phyloP scores from a whole-genome alignment of 2,797 vertebrate species.

The Rhinoraja longicauda region DNA sequence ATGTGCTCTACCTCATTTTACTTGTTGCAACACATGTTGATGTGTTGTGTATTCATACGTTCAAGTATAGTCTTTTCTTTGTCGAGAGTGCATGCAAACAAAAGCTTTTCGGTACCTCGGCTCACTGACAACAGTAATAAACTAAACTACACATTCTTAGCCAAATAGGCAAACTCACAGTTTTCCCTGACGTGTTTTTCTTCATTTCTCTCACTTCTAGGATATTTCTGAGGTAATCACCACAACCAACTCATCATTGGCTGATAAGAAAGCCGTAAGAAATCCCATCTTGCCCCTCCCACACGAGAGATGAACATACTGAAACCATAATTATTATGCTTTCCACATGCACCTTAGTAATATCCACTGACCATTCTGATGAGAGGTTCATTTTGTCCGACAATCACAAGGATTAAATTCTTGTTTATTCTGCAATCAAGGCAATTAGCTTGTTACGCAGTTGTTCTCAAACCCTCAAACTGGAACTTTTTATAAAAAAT shows the following conservation, averaged over 20 bases:
- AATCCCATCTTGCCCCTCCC: conserved; percentile 52
- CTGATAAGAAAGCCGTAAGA: conserved; percentile 45
- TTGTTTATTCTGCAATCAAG: conserved; percentile 6
- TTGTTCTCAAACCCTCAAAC: conserved; percentile 5
- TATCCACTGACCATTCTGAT: conserved; percentile 44
- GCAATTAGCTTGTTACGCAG: conserved; percentile 13
- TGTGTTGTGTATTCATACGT: not conserved
- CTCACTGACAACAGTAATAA: too few relatives aligned
- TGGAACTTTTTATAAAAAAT: conserved; percentile 11
- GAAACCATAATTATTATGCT: conserved; percentile 47
- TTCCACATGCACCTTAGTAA: conserved; percentile 43
- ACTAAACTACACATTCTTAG: not conserved
- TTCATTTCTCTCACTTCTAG: not conserved
- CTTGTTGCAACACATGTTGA: not conserved
- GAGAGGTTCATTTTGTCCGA: conserved; percentile 46
- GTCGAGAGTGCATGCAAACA: too few relatives aligned
- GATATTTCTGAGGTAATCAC: conserved; percentile 29
- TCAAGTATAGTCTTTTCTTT: too few relatives aligned
- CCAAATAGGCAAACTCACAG: not conserved
- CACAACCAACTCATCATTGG: conserved; percentile 44
- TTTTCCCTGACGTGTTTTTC: not conserved
- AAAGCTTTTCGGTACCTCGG: too few relatives aligned
- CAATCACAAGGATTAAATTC: conserved; percentile 41
- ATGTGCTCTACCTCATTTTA: too few relatives aligned
- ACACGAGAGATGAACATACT: conserved; percentile 46